phyloP scores from a whole-genome alignment of 2,888 invertebrate genomes.

The Tenthredo scrophulariae region DNA sequence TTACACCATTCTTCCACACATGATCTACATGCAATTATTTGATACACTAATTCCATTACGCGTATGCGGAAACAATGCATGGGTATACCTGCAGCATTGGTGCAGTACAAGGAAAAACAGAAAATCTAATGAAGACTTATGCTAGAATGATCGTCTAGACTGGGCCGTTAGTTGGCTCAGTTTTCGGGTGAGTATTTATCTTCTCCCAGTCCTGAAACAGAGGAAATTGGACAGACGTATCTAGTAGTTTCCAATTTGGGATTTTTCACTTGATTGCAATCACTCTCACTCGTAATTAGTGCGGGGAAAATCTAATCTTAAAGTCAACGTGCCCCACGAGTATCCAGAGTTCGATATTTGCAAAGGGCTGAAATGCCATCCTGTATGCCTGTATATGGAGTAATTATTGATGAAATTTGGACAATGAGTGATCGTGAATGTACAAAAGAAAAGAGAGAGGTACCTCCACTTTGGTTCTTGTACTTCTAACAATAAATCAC shows the following conservation, averaged over 20 bases:
- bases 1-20: not conserved
- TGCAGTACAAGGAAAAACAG: not conserved
- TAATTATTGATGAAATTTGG: not conserved
- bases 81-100: not conserved
- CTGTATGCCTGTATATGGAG: not conserved
- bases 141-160: not conserved
- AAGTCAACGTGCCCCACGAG: not conserved
- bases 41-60: not conserved
- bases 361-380: not conserved
- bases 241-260: not conserved
- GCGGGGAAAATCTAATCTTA: not conserved
- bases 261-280: slow-evolving; percentile 2
- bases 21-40: not conserved
- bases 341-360: not conserved
- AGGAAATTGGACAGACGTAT: not conserved
- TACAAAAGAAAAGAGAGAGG: no score
- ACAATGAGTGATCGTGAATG: not conserved
- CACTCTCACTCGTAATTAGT: not conserved
- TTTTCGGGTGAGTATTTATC: no score
- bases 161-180: no score
- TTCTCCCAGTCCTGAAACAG: not conserved
- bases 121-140: not conserved
- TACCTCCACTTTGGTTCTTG: no score
- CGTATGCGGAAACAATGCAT: not conserved
- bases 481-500: no score